Percentiles rank a stretch among this genome's conserved stretches.
phyloP scores from a whole-genome alignment of 2,113 vertebrate genomes.

The Halcyon senegalensis region DNA sequence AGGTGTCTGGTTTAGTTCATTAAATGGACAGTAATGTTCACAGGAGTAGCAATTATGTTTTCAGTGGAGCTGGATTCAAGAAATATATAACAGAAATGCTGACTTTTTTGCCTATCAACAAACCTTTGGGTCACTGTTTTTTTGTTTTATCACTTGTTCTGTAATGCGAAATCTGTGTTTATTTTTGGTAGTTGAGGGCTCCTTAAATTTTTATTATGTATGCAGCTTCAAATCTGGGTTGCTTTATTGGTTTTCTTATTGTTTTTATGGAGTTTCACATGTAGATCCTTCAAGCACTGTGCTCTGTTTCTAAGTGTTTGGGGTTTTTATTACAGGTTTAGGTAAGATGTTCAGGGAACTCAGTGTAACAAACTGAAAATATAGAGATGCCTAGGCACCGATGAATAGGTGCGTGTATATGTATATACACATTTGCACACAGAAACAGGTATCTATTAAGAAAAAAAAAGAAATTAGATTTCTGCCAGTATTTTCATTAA shows the following conservation, averaged over 20 bases:
- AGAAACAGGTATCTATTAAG: not conserved
- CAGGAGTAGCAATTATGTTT: not conserved
- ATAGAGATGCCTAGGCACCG: not conserved
- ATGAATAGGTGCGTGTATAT: rapidly evolving
- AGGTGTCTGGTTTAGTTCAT: not conserved
- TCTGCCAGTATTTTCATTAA: not conserved
- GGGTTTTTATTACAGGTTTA: not conserved
- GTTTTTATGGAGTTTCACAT: not conserved
- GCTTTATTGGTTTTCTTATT: not conserved
- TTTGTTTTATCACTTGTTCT: not conserved
- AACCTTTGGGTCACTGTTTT: not conserved
- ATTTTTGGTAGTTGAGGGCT: not conserved
- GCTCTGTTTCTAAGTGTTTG: not conserved
- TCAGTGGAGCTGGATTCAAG: not conserved
- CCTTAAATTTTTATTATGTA: not conserved
- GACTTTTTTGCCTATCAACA: not conserved
- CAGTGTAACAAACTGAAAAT: not conserved
- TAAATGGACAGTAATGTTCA: not conserved
- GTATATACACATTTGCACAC: rapidly evolving
- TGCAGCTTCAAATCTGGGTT: not conserved
- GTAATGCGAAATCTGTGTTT: not conserved
- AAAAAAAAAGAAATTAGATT: not conserved
- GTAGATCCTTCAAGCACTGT: not conserved
- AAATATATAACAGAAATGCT: not conserved
- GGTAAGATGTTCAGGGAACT: not conserved